Percentiles rank a stretch among this genome's conserved stretches.
Evolutionary conservation across 2,888 invertebrate species (phyloP).

Genomic region (Caenorhabditis japonica): DNA sequence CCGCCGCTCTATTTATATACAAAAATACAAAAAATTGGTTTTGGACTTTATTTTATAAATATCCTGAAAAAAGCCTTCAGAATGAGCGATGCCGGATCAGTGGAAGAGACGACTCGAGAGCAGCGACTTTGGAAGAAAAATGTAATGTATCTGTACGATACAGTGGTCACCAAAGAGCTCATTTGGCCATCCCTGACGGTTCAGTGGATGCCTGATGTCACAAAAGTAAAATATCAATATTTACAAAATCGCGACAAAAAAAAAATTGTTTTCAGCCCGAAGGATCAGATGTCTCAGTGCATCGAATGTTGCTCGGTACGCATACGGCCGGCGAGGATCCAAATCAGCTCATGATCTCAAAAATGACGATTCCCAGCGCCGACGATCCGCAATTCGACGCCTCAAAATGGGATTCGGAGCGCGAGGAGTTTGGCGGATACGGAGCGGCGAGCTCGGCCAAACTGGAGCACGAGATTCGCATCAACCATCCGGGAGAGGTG

Average conservation of each 20-base stretch:
- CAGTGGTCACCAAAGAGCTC: constrained; percentile 96
- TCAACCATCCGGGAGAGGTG: constrained; percentile 99
- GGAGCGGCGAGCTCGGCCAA: constrained; percentile 95
- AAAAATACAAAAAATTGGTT: too few relatives aligned
- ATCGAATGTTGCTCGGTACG: constrained; percentile 95
- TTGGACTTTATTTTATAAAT: too few relatives aligned
- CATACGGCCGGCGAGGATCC: constrained; percentile 97
- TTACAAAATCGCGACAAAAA: too few relatives aligned
- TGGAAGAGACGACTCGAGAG: constrained; percentile 98
- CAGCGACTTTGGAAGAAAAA: constrained; percentile 99
- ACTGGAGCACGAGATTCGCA: constrained; percentile 99
- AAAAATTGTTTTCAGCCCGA: constrained; percentile 81
- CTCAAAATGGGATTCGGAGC: constrained; percentile 98
- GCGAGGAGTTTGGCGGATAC: constrained; percentile 97
- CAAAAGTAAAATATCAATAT: constrained; percentile 81
- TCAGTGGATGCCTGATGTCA: constrained; percentile 99
- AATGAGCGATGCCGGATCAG: constrained; percentile 74
- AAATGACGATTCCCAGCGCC: constrained; percentile 92
- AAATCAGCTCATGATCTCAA: constrained; percentile 96
- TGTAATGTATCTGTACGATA: constrained; percentile 92
- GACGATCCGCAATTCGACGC: constrained; percentile 99
- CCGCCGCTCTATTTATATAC: too few relatives aligned
- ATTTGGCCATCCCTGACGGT: constrained; percentile 99
- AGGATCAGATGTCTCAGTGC: constrained; percentile 96
- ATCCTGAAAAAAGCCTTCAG: background rate